Evolutionary conservation across 2,113 vertebrate genomes (phyloP).

Genomic region (Campylomormyrus tamandua): DNA sequence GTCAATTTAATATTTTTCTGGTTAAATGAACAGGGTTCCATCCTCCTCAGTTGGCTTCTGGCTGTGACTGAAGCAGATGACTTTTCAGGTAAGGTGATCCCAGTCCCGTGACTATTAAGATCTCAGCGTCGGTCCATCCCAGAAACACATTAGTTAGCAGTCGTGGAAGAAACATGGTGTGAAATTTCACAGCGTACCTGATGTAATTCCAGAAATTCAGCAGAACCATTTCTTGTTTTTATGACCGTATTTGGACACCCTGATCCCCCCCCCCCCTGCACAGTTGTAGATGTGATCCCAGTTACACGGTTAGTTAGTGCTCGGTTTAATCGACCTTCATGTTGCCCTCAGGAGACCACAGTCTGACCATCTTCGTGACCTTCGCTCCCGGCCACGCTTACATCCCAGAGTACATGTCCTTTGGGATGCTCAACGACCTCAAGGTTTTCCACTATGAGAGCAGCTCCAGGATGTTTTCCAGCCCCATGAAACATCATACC

Average conservation of each 20-base stretch:
- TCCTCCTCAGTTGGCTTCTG: background rate
- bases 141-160: background rate
- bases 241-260: background rate
- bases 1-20: background rate
- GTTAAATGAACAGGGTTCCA: background rate
- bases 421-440: conserved; percentile 5
- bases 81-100: background rate
- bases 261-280: background rate
- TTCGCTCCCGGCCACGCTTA: conserved; percentile 6
- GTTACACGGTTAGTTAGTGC: background rate
- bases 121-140: background rate
- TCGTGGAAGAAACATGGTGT: background rate
- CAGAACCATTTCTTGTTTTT: background rate
- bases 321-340: background rate
- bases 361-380: conserved; percentile 8
- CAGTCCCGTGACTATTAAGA: background rate
- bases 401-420: conserved; percentile 15
- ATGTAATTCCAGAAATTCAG: background rate
- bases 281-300: background rate
- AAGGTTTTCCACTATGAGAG: conserved; percentile 16
- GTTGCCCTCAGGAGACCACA: conserved; percentile 7
- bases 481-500: background rate
- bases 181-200: background rate
- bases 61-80: background rate
- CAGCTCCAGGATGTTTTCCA: background rate